Evolutionary conservation across 2,797 vertebrate species (phyloP), one percentile per base, ranked within the genome.

Genomic region (Staurois parvus): DNA sequence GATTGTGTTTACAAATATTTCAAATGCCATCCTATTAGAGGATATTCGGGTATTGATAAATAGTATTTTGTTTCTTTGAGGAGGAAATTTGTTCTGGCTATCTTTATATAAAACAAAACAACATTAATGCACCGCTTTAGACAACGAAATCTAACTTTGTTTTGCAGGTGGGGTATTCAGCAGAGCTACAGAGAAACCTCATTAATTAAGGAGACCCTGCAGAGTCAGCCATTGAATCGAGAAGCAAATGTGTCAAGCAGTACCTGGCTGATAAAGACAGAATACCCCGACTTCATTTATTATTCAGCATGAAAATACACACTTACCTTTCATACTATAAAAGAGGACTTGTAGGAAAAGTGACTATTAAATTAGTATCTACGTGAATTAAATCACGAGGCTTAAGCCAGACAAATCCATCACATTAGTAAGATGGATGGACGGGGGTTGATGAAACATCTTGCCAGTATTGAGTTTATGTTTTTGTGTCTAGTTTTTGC

Each of bases 141-240:
- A 48, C 45, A 48, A 48, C 15, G 17, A 62, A 64, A 26, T 13
- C 0, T 13, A 64, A 64, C 24, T 26, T 26, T 64, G 59, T 64
- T 64, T 24, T 64, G 21, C 59, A 64, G 59, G 59, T 24, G 21
- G 21, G 59, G 11, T 64, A 64, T 64, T 64, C 21, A 64, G 59
- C 59, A 24, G n/a, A 4, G 4, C 92, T 93, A 79, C 67, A 70
- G 26, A 70, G 67, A 70, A 17, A 88, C 83, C 94, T 92, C 95
- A 95, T 30, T 29, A 29, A 26, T 64, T 64, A 64, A 26, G 59
- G n/a, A 64, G 24, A 26, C 59, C 59, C 59, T 19, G 48, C 48
- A 52, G 48, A 52, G 48, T 52, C 48, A 52, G 48, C 48, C 15
- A 52, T 52, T 52, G 13, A 52, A 52, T 52, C 4, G 48, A 52